Evolutionary conservation across 2,888 invertebrate genomes (phyloP), one percentile per base, ranked within the genome.

Genomic region (Tipula unca): DNA sequence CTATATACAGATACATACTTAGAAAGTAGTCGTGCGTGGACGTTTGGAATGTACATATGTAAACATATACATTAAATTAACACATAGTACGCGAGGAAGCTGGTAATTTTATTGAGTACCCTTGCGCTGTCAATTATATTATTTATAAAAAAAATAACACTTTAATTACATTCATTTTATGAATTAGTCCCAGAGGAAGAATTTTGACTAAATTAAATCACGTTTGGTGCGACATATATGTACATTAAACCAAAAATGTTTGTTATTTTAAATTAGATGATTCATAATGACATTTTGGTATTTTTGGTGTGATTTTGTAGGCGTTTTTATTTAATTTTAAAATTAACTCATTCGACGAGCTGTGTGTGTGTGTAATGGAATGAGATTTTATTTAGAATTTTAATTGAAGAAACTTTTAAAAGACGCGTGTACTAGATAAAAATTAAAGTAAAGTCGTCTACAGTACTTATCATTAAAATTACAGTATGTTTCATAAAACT

Each of bases 81-180:
- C 25, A 69, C 5, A 39, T 48, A 69, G 3, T 8, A 25, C n/a
- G 5, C n/a, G 32, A 6, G 17, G 48, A 48, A 17, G 48, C 48
- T 48, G 14, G 48, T 17, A 25, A 25, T 69, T 69, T 20, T 25
- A 13, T 69, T 25, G 25, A 69, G 25, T 69, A 69, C 25, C 69
- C 69, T 1, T 6, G 25, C 3, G 25, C 69, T 25, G 1, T 25
- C 20, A 25, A 25, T 10, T 69, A 25, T 48, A 17, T 17, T 48
- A 25, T 13, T 69, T 25, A 69, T 54, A 54, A 17, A 32, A 1
- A 32, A 32, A 32, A 32, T n/a, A 48, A 48, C 48, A 69, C 48
- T 48, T 69, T 69, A 69, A 69, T 69, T 69, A 69, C 69, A 69
- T 69, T 69, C n/a, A 69, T 69, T 69, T 69, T 69, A 69, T 69